Evolutionary conservation across 2,113 vertebrate genomes (phyloP).

Genomic region (Elgaria multicarinata): DNA sequence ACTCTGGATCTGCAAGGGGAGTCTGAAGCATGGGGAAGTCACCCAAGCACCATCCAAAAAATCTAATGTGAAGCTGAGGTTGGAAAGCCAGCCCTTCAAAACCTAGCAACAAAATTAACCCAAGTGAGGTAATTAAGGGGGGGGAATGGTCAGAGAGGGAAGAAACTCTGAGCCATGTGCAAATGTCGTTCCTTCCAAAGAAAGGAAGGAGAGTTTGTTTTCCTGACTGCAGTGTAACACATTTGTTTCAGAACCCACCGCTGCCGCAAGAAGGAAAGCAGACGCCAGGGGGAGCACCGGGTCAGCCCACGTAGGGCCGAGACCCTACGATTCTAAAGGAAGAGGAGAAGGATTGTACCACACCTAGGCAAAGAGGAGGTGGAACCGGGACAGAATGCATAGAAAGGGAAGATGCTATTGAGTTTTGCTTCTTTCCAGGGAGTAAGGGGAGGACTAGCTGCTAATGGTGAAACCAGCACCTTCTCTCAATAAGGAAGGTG

Average conservation of each 20-base stretch:
- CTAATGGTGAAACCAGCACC: constrained; percentile 17
- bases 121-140: constrained; percentile 79
- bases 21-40: neutral
- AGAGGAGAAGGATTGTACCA: constrained; percentile 64
- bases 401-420: neutral
- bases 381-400: constrained; percentile 4
- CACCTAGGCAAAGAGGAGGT: constrained; percentile 21
- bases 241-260: constrained; percentile 58
- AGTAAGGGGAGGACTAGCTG: constrained; percentile 21
- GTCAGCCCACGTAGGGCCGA: constrained; percentile 49
- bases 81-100: constrained; percentile 59
- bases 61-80: neutral
- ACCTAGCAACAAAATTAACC: constrained; percentile 68
- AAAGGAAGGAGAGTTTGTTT: constrained; percentile 54
- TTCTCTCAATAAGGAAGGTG: constrained; percentile 18
- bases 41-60: neutral
- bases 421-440: neutral
- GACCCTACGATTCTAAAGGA: neutral
- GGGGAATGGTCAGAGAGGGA: constrained; percentile 61
- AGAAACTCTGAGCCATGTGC: constrained; percentile 70
- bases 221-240: constrained; percentile 42
- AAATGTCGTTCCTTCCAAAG: constrained; percentile 69
- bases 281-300: constrained; percentile 60
- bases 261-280: constrained; percentile 63
- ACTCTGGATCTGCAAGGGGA: constrained; percentile 38